Evolutionary conservation across 2,797 vertebrate species (phyloP), one percentile per base, ranked within the genome.

Genomic region (Phoeniculus purpureus): DNA sequence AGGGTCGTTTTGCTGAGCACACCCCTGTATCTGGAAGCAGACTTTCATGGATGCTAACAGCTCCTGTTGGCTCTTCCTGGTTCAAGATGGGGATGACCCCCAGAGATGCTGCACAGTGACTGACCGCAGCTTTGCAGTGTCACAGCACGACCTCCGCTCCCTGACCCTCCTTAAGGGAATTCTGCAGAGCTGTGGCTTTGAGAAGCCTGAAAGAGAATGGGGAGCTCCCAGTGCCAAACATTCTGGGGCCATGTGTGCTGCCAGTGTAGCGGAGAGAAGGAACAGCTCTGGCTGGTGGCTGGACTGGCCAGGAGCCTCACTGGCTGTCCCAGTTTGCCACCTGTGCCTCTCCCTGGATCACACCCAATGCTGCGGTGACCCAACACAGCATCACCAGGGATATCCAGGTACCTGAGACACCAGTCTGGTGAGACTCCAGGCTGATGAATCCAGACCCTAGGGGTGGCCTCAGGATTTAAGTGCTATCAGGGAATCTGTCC

Each of bases 381-480:
- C 47, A 61, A 27, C 5, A 10, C 67, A 61, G 74, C 61, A 61
- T 29, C 74, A 23, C 34, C n/a, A 34, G 68, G 34, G 32, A 50
- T 17, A 50, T 8, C 18, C 61, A 20, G 54, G 54, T 26, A 14
- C 40, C 26, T 6, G 7, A 3, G 21, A 15, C 79, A 83, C 31
- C 2, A 1, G 2, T 6, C 3, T 11, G 47, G 37, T 65, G 31
- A 19, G 10, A 51, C 10, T n/a, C n/a, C n/a, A n/a, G n/a, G 31
- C 66, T 77, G 65, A 65, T 6, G 40, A 55, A 67, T 21, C 10
- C 60, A 50, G 32, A 43, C 48, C 64, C 48, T 54, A 43, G 29
- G 59, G 47, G 25, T 15, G 29, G 20, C 40, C 40, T 60, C 7
- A 17, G 61, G 43, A 47, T 29, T 68, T 43, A n/a, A 56, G 56